Evolutionary conservation across 2,113 vertebrate genomes (phyloP), one percentile per base, ranked within the genome.

Genomic region (Rhodinocichla rosea): DNA sequence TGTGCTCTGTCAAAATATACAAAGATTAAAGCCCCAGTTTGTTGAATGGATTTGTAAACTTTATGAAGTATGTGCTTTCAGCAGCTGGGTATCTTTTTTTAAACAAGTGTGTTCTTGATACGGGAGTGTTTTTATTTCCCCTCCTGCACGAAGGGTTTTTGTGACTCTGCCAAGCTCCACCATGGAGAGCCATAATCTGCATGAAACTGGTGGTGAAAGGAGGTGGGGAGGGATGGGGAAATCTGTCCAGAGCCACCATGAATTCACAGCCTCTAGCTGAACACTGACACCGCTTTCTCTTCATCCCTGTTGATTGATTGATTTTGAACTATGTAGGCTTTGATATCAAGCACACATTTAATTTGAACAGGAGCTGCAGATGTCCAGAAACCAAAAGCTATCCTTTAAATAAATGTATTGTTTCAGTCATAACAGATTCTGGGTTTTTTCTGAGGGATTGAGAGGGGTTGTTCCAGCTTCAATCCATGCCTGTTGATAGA

Each of bases 1-100:
- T 83, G 40, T 80, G 89, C 81, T 80, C 49, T 83, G 63, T 94
- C 85, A 92, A 90, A 92, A 83, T 88, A 94, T 7, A 77, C 67
- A 73, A 47, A 90, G 84, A 90, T 90, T 89, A 92, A 93, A 92
- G 79, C 68, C 65, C 45, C 39, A 52, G 45, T 91, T 87, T 81
- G 56, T 73, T 71, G 20, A 89, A 90, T 67, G 32, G 70, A 47
- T 83, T 80, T 95, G 78, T 94, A 93, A 95, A 92, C 85, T 67
- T 69, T 16, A 69, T 35, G 88, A 92, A 77, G 63, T 69, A 30
- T 40, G 62, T 62, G 55, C 92, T 94, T 95, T 90, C 85, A 90
- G 91, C 89, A 95, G 83, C 81, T 82, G 90, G 80, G 40, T 68
- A 49, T 78, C 75, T 95, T 90, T 85, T 83, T 87, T 95, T 79